Base-by-base conservation (phyloP, 2,888 invertebrate genomes). In the Chloromyia formosa region DNA sequence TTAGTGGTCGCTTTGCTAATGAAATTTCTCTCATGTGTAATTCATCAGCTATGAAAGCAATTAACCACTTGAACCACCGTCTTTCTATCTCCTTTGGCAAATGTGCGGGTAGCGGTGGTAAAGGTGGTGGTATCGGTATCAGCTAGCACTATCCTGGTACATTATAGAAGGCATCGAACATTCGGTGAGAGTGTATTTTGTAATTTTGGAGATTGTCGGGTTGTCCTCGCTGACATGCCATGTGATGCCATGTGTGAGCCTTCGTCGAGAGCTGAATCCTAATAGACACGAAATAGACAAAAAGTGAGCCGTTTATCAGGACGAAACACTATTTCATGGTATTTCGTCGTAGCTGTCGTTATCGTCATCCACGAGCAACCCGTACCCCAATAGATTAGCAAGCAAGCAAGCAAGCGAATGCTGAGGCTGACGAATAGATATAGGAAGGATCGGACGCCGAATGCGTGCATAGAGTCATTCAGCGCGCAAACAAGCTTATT, bases 1-100 rank as follows among this genome's bases (percentile, higher is more conserved):
- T 66, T 49, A 66, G 49, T 22, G 66, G 66, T 66, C 49, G 49
- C 22, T 22, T 45, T 49, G 49, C 66, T 66, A 66, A 66, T 66
- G 49, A 66, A 66, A 66, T 66, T 49, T 35, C 71, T 53, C 58
- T 71, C 56, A 71, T 56, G 56, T 42, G 56, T 58, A 71, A 71
- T 58, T 71, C 71, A 71, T 71, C 56, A 56, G 27, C 71, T 71
- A 58, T 71, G 42, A 71, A 71, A 71, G 71, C 71, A 71, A 71
- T 71, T 71, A 71, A 71, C 71, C 22, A 45, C 16, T 35, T 2
- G 27, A 35, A 35, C 27, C 27, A 35, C 27, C 27, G 27, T 35
- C 27, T 35, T 35, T 35, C 27, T 35, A 35, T 35, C 27, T 35
- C 27, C 3, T 35, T 35, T 35, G 27, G 27, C 27, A 35, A 7